Percentiles rank a stretch among this genome's conserved stretches.
Evolutionary conservation across 2,113 vertebrate genomes (phyloP).

Genomic region (Scopus umbretta): DNA sequence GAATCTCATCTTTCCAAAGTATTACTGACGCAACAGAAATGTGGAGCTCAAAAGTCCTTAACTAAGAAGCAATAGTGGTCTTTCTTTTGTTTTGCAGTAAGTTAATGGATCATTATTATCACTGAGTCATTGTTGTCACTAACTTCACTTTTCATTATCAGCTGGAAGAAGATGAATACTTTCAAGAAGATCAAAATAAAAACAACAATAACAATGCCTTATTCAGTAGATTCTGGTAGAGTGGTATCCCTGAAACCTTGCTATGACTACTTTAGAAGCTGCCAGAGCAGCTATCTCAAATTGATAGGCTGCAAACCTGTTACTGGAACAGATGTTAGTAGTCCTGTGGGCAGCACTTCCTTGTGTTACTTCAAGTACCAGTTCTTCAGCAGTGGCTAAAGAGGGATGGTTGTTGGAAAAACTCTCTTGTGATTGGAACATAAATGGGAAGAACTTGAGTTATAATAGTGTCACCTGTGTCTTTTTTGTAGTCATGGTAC

Average conservation of each 20-base stretch:
- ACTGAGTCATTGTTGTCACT: neutral
- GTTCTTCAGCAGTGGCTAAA: neutral
- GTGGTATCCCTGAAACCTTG: neutral
- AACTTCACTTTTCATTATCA: neutral
- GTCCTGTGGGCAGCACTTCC: neutral
- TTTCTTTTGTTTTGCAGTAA: neutral
- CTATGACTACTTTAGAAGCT: neutral
- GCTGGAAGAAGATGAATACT: neutral
- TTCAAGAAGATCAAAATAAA: neutral
- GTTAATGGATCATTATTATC: neutral
- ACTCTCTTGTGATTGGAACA: neutral
- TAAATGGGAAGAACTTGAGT: neutral
- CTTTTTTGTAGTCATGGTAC: neutral
- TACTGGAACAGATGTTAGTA: neutral
- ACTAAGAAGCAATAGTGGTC: neutral
- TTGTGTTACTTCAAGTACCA: neutral
- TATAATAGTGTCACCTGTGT: neutral
- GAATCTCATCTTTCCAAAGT: neutral
- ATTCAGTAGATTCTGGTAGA: neutral
- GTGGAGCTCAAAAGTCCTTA: neutral
- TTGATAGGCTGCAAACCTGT: neutral
- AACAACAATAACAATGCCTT: neutral
- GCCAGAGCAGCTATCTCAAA: neutral
- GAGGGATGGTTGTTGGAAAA: neutral
- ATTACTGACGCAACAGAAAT: neutral